phyloP scores from a whole-genome alignment of 2,113 vertebrate species.

The Circaetus cinerascens region DNA sequence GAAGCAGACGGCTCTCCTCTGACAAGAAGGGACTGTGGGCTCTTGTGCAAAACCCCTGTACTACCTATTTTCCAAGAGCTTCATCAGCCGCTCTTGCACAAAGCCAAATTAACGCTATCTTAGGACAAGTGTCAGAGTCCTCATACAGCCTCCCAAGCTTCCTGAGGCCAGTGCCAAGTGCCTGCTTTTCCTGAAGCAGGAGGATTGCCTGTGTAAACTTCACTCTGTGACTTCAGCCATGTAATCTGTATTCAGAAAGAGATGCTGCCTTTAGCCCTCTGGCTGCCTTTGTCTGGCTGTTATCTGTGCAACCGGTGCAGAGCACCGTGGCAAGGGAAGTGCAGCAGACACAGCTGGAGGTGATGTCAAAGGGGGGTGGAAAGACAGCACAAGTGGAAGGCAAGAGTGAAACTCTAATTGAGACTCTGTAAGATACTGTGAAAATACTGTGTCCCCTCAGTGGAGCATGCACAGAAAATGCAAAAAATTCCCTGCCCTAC shows the following conservation, averaged over 20 bases:
- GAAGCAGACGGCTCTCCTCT: background rate
- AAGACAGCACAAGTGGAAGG: background rate
- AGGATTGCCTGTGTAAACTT: background rate
- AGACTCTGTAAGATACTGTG: background rate
- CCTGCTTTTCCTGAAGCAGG: background rate
- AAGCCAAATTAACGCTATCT: background rate
- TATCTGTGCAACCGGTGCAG: background rate
- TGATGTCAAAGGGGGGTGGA: background rate
- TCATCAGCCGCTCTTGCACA: background rate
- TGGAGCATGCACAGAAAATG: accelerated
- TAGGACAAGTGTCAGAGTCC: background rate
- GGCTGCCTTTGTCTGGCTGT: background rate
- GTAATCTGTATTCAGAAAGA: background rate
- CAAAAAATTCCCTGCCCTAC: background rate
- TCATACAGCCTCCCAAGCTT: background rate
- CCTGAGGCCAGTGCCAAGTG: background rate
- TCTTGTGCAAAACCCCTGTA: background rate
- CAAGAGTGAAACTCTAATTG: background rate
- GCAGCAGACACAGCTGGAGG: slow-evolving; percentile 32
- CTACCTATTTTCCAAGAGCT: background rate
- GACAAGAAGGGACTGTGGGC: background rate
- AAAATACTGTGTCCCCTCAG: background rate
- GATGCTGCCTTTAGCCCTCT: background rate
- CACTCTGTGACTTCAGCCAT: background rate
- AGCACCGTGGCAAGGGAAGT: background rate